Base-by-base conservation (phyloP, 1,140 invertebrate genomes). In the Diorhabda elongata region DNA sequence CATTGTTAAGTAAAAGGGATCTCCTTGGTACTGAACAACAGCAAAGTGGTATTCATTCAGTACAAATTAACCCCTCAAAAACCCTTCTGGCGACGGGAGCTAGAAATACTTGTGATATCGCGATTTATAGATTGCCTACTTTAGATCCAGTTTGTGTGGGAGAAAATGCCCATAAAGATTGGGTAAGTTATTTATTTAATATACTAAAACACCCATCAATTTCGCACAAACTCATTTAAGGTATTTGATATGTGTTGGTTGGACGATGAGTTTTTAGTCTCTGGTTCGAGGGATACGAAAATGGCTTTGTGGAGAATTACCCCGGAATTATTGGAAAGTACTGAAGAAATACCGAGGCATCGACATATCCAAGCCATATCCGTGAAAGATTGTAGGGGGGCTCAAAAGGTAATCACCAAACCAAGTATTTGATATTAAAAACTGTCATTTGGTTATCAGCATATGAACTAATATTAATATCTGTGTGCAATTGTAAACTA, bases 131-230 rank as follows among this genome's bases (percentile, higher is more conserved):
- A 76, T 82, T 98, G 74, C 96, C 96, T 43, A 97, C 95, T 2
- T 84, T 98, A 66, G 95, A 98, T 83, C 96, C 96, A 3, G 88
- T 98, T 41, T 96, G 92, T 83, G 91, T 98, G n/a, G 96, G 96
- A 4, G 95, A 98, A 84, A 84, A 84, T 77, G 94, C 92, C 9
- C 96, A 98, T 82, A 88, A 89, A 78, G 96, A 98, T 81, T 96
- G 95, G 90, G 93, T 97, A 71, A 78, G 69, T 61, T 11, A 64
- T 4, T 42, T 41, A 52, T 52, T 3, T 61, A 5, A 52, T 2
- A 52, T 52, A 3, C n/a, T 52, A 52, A 52, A 8, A 52, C n/a
- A 52, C 47, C 6, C 3, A 2, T 52, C 47, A 52, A n/a, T 8
- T 52, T 52, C 2, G 47, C 47, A 52, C 4, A 52, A n/a, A 3